Evolutionary conservation across 2,113 vertebrate species (phyloP).

Genomic region (Mirounga angustirostris): DNA sequence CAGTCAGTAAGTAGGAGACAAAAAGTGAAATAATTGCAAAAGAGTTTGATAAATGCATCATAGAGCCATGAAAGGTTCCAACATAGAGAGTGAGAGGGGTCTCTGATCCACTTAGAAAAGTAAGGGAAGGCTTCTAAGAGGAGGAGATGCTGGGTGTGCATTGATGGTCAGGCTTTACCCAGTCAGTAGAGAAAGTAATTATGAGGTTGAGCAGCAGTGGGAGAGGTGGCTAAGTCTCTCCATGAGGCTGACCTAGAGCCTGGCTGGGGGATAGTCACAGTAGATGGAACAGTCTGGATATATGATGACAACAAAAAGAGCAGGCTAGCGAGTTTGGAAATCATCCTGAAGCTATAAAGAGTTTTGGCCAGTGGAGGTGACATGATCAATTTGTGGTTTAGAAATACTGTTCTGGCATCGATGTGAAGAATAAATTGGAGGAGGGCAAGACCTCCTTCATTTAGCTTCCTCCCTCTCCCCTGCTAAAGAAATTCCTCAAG

Average conservation of each 20-base stretch:
- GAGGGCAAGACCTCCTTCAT: constrained; percentile 38
- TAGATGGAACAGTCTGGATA: not conserved
- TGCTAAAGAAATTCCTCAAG: constrained; percentile 43
- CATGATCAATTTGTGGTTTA: constrained; percentile 60
- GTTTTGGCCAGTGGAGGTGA: constrained; percentile 66
- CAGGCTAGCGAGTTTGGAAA: constrained; percentile 61
- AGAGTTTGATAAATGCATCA: not conserved
- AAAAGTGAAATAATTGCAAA: not conserved
- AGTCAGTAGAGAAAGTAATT: not conserved
- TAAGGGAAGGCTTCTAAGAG: not conserved
- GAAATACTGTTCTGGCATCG: constrained; percentile 73
- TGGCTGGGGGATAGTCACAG: not conserved
- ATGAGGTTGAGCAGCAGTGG: not conserved
- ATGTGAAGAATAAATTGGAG: constrained; percentile 54
- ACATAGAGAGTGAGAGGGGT: not conserved
- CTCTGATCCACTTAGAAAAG: not conserved
- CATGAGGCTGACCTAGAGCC: not conserved
- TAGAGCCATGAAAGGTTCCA: not conserved
- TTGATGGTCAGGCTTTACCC: not conserved
- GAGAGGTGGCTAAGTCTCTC: not conserved
- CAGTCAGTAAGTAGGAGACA: not conserved
- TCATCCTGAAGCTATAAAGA: constrained; percentile 57
- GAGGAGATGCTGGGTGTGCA: not conserved
- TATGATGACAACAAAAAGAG: constrained; percentile 17
- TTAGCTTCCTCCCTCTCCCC: constrained; percentile 25